phyloP scores from a whole-genome alignment of 2,888 invertebrate species.

The Notodonta ziczac region DNA sequence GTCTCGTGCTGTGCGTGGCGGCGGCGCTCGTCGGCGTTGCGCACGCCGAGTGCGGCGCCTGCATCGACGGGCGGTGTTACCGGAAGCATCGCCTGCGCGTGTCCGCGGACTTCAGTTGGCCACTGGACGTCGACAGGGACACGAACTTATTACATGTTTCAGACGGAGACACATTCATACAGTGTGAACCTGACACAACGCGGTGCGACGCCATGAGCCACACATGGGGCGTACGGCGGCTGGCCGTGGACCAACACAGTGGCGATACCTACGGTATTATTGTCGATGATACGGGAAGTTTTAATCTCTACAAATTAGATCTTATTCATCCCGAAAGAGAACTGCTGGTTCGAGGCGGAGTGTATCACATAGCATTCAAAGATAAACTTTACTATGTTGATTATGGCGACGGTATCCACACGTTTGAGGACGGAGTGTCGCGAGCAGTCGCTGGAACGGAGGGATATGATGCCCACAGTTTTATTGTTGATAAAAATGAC shows the following conservation, averaged over 20 bases:
- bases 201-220: neutral
- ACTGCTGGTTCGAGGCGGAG: neutral
- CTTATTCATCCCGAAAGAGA: neutral
- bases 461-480: no score
- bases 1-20: no score
- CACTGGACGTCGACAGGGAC: neutral
- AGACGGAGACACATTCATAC: neutral
- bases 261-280: neutral
- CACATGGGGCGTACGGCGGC: neutral
- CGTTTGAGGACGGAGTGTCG: no score
- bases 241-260: neutral
- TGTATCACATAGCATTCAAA: neutral
- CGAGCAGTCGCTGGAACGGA: no score
- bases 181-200: neutral
- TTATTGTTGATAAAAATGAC: no score
- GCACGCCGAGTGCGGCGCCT: no score
- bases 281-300: neutral
- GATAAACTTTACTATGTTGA: neutral
- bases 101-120: neutral
- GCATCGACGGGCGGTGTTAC: neutral
- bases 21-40: no score
- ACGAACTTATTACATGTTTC: neutral
- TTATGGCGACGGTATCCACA: neutral
- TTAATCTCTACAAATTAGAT: neutral
- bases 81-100: neutral